Evolutionary conservation across 2,113 vertebrate species (phyloP), one percentile per base, ranked within the genome.

Genomic region (Phycodurus eques): DNA sequence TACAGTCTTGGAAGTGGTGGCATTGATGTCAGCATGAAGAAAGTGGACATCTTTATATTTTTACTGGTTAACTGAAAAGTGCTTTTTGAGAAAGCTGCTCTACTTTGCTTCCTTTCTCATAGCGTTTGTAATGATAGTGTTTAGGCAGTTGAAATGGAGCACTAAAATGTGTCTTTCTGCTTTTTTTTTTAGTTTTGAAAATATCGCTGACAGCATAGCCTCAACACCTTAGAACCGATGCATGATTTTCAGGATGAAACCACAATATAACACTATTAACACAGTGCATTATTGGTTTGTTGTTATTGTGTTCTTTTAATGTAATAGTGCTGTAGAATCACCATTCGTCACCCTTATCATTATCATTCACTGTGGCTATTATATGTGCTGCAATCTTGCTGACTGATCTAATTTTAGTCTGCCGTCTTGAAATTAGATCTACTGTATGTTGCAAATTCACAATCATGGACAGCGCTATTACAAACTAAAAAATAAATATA

Each of bases 101-200:
- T 10, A 33, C 42, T 67, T 64, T 33, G 53, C 33, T 13, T 79
- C 46, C 67, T 44, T 39, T 67, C 67, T 72, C 20, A 1, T 20
- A 5, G 31, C 31, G 54, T 12, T 61, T 69, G 49, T 85, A 81
- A 83, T 81, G 69, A 83, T 77, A 59, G 77, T 77, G 66, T 80
- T 83, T 77, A 70, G 61, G 72, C n/a, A 65, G 60, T 49, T 42
- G 19, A 68, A 11, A 60, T 68, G 20, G 71, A 35, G 10, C 62
- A 42, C 46, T 39, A 35, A 70, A 67, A 64, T n/a, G 62, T n/a
- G 14, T 20, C 20, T 44, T 42, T 6, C 17, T 15, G 59, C 15
- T 62, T 62, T 33, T n/a, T 43, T 63, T 22, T 57, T 20, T n/a
- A 11, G n/a, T 27, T n/a, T 31, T 11, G 2, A 59, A 14, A 59